Evolutionary conservation across 64 coral and sea anemone genomes (phyloP), one percentile per base, ranked within the genome.

Genomic region (Anthopleura sola): DNA sequence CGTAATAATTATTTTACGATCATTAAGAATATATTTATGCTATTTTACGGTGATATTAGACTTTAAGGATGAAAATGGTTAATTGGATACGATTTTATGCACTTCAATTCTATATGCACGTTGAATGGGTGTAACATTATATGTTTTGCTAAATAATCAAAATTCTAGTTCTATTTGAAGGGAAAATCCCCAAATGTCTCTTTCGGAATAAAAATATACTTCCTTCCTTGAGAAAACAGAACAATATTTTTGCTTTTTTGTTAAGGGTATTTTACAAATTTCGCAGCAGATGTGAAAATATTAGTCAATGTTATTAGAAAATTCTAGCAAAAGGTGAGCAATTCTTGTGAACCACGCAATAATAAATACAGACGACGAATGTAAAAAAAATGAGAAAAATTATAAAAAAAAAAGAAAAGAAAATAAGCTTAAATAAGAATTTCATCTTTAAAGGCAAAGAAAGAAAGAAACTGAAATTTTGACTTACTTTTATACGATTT

Each of bases 401-500:
- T 6, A 6, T 7, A 34, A 33, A 12, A 71, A 71, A 31, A 12
- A 32, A 71, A 71, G 3, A 71, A 15, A 17, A 71, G 26, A 66
- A 29, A 68, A 9, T 26, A 68, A 68, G 24, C n/a, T 9, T 71
- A 1, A 24, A 62, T 34, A 5, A 5, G 26, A 71, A 71, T 31
- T 71, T 34, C 34, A 71, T 34, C 11, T 3, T 34, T 34, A 34
- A 16, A 32, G 14, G 1, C 15, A 71, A 71, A 88, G 15, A 75
- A 13, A 90, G 19, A 10, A 53, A 77, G 21, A 76, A 36, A 47
- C 11, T n/a, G 12, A 34, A 49, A 47, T 16, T 79, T 79, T 47
- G 5, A 24, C 84, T 54, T 92, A 99, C 97, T 90, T 99, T 99
- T 0, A 95, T 90, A 81, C 93, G 87, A 78, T 99, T 99, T 88